phyloP scores from a whole-genome alignment of 30 jellyfish, hydroid and myxozoan species.

The Turritopsis rubra region DNA sequence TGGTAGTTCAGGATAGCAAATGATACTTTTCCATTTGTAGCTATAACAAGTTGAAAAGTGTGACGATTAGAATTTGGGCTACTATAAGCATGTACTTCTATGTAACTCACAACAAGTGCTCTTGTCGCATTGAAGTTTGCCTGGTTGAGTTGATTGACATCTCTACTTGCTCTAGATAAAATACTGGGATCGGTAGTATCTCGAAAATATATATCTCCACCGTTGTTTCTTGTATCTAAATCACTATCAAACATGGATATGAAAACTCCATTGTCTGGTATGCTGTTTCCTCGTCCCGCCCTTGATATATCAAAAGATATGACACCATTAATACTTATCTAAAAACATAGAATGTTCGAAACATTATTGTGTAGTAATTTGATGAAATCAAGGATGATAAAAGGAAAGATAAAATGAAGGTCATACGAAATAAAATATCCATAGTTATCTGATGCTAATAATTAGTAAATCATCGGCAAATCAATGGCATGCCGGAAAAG shows the following conservation, averaged over 20 bases:
- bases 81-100: neutral
- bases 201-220: conserved; percentile 7
- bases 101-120: neutral
- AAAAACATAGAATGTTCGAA: neutral
- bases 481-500: no score
- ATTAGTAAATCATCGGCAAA: no score
- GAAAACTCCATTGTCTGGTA: neutral
- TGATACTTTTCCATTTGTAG: conserved; percentile 2
- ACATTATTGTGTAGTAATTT: neutral
- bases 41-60: neutral
- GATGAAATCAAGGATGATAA: neutral
- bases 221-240: neutral
- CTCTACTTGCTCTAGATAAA: neutral
- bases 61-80: neutral
- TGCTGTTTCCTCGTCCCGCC: neutral
- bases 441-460: no score
- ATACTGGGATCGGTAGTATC: neutral
- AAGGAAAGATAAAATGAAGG: neutral
- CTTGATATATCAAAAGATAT: neutral
- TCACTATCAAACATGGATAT: neutral
- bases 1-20: neutral
- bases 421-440: neutral
- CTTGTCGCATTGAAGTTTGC: neutral
- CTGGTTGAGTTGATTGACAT: neutral
- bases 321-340: neutral